A percentile compares a stretch with the other conserved stretches of the same genome.
phyloP scores from a whole-genome alignment of 2,113 vertebrate species.

The Istiophorus platypterus region DNA sequence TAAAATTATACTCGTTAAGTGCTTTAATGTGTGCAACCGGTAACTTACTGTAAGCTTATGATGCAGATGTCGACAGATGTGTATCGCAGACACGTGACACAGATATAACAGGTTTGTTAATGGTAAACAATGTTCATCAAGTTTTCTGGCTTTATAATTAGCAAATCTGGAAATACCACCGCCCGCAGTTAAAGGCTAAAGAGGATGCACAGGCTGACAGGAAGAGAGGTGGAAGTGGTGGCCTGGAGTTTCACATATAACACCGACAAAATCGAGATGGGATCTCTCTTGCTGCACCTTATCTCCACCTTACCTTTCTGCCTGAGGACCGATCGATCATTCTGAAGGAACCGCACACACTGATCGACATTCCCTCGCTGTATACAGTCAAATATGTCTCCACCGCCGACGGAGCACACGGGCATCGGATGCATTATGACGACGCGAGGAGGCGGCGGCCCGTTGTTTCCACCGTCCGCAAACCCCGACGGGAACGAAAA shows the following conservation, averaged over 20 bases:
- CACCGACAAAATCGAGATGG: background rate
- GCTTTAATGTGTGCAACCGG: background rate
- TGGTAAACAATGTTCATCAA: background rate
- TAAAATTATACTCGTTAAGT: background rate
- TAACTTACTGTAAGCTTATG: too few relatives aligned
- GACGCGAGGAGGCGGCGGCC: conserved; percentile 1
- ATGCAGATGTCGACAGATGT: background rate
- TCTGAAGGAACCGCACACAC: conserved; percentile 75
- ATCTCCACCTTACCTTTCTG: conserved; percentile 79
- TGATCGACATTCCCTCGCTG: conserved; percentile 79
- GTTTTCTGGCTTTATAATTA: conserved; percentile 8
- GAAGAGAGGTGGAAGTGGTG: conserved; percentile 8
- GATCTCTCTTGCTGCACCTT: background rate
- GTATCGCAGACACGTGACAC: background rate
- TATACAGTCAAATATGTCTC: conserved; percentile 82
- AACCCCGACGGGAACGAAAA: conserved; percentile 20
- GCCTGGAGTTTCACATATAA: background rate
- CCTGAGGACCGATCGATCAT: conserved; percentile 75
- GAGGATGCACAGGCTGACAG: background rate
- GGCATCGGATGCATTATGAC: conserved; percentile 68
- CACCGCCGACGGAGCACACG: conserved; percentile 44
- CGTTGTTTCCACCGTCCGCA: background rate
- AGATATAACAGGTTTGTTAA: background rate
- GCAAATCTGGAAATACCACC: conserved; percentile 7
- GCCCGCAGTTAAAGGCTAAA: conserved; percentile 4